Evolutionary conservation across 2,113 vertebrate species (phyloP).

Genomic region (Gymnobelideus leadbeateri): DNA sequence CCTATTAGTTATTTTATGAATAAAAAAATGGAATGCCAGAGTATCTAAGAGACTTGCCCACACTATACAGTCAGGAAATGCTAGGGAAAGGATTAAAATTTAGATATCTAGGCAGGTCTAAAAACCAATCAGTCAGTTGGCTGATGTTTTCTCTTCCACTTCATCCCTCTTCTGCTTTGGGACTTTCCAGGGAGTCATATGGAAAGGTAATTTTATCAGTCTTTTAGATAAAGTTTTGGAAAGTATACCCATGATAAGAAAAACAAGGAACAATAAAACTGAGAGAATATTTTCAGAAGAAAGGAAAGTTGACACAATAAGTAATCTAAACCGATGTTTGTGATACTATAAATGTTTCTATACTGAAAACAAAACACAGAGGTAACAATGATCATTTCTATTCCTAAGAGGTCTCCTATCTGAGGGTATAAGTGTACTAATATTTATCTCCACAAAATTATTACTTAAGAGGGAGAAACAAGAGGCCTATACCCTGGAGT

Average conservation of each 20-base stretch:
- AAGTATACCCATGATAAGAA: not conserved
- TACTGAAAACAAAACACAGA: conserved; percentile 31
- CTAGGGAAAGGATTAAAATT: not conserved
- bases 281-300: not conserved
- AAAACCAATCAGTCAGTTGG: not conserved
- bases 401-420: not conserved
- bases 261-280: not conserved
- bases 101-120: not conserved
- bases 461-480: not conserved
- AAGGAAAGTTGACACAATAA: conserved; percentile 1
- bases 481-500: not conserved
- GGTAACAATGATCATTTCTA: not conserved
- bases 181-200: not conserved
- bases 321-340: not conserved
- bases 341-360: not conserved
- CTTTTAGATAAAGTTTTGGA: not conserved
- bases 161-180: not conserved
- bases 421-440: not conserved
- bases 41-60: not conserved
- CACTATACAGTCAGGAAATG: not conserved
- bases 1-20: not conserved
- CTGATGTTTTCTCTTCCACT: not conserved
- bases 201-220: not conserved
- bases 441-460: not conserved
- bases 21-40: not conserved